phyloP scores from a whole-genome alignment of 2,888 invertebrate genomes.

The Coecobrya sp. region DNA sequence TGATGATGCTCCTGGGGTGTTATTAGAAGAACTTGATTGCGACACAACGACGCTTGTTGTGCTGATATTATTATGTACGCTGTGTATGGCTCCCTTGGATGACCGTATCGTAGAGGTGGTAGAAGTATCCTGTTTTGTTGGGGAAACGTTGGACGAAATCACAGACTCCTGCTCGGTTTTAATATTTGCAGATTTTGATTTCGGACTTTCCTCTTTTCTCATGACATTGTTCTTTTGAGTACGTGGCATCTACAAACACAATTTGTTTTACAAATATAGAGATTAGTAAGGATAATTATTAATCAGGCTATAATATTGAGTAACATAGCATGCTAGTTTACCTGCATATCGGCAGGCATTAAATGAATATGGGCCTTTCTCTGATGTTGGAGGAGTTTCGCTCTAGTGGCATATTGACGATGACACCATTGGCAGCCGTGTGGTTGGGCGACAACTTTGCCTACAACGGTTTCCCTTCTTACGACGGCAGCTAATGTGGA shows the following conservation, averaged over 20 bases:
- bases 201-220: slow-evolving; percentile 54
- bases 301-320: too few relatives aligned
- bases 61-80: background rate
- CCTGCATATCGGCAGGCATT: slow-evolving; percentile 86
- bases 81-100: background rate
- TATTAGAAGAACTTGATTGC: slow-evolving; percentile 43
- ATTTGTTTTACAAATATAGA: background rate
- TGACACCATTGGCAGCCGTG: slow-evolving; percentile 94
- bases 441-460: slow-evolving; percentile 91
- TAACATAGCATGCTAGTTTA: too few relatives aligned
- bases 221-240: slow-evolving; percentile 86
- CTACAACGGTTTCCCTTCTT: slow-evolving; percentile 88
- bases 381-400: slow-evolving; percentile 89
- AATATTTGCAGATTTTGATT: slow-evolving; percentile 33
- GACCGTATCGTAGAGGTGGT: background rate
- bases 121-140: slow-evolving; percentile 37
- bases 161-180: slow-evolving; percentile 66
- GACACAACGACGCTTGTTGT: slow-evolving; percentile 65
- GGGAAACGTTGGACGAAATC: slow-evolving; percentile 50
- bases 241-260: slow-evolving; percentile 81
- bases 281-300: too few relatives aligned
- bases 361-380: slow-evolving; percentile 88
- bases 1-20: background rate
- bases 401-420: slow-evolving; percentile 95
- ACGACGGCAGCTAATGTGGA: slow-evolving; percentile 56